Percentiles rank a stretch among this genome's conserved stretches.
Evolutionary conservation across 2,888 invertebrate species (phyloP).

Genomic region (Noctua janthina): DNA sequence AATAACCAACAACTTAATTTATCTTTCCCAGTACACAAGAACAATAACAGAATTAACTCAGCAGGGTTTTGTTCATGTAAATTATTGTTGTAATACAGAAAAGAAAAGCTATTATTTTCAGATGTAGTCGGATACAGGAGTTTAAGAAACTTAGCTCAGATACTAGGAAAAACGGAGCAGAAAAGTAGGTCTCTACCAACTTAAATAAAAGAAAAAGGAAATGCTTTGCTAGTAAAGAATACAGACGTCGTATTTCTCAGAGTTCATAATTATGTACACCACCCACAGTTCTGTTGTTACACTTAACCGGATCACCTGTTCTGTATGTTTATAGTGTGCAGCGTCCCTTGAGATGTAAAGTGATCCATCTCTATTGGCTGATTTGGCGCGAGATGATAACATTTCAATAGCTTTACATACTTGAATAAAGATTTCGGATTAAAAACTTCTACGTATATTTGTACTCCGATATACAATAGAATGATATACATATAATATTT

Average conservation of each 20-base stretch:
- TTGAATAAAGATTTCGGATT: neutral
- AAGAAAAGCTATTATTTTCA: constrained; percentile 14
- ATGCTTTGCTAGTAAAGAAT: neutral
- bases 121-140: constrained; percentile 14
- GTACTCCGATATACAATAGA: neutral
- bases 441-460: no score
- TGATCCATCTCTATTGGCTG: constrained; percentile 32
- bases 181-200: neutral
- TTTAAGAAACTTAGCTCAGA: constrained; percentile 12
- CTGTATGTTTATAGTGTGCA: constrained; percentile 4
- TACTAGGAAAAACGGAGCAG: no score
- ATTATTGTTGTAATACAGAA: constrained; percentile 20
- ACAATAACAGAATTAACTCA: constrained; percentile 27
- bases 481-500: neutral
- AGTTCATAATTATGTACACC: neutral
- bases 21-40: neutral
- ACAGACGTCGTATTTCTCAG: no score
- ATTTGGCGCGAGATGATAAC: no score
- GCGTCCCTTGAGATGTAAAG: constrained; percentile 17
- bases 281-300: neutral
- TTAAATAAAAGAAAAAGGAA: neutral
- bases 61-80: constrained; percentile 23
- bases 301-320: no score
- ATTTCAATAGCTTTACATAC: neutral
- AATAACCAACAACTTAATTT: neutral